phyloP scores from a whole-genome alignment of 2,888 invertebrate genomes.

The Oxytorus armatus region DNA sequence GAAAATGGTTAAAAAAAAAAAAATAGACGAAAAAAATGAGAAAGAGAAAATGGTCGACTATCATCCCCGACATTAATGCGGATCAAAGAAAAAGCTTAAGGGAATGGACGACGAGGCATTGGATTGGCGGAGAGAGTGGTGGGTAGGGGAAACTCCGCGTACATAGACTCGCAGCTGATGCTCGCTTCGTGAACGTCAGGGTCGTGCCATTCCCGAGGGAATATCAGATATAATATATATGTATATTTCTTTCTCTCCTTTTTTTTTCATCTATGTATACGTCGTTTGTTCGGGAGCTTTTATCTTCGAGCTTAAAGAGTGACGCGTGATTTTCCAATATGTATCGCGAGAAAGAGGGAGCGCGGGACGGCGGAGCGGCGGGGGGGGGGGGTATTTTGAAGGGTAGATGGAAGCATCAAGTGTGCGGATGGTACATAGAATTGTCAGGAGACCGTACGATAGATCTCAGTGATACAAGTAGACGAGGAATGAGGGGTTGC shows the following conservation, averaged over 20 bases:
- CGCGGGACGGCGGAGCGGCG: conserved; percentile 34
- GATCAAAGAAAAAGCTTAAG: conserved; percentile 77
- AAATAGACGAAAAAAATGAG: conserved; percentile 45
- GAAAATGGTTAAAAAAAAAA: conserved; percentile 39
- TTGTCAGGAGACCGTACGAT: conserved; percentile 40
- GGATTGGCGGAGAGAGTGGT: conserved; percentile 67
- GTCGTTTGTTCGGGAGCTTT: conserved; percentile 72
- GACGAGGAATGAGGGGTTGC: conserved; percentile 13
- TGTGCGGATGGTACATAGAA: conserved; percentile 50
- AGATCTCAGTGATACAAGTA: conserved; percentile 36
- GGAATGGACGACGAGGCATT: conserved; percentile 81
- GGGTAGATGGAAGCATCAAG: conserved; percentile 55
- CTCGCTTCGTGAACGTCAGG: conserved; percentile 63
- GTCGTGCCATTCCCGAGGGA: conserved; percentile 57
- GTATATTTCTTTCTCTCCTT: conserved; percentile 42
- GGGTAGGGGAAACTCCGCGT: conserved; percentile 19
- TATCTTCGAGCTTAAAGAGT: conserved; percentile 80
- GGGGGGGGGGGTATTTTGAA: conserved; percentile 10
- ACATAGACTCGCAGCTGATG: conserved; percentile 46
- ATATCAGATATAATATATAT: conserved; percentile 11
- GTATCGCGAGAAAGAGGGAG: conserved; percentile 69
- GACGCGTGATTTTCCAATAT: conserved; percentile 78
- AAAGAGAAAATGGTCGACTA: conserved; percentile 67
- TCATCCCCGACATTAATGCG: conserved; percentile 75
- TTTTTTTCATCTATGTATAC: conserved; percentile 50